These are phyloP conservation scores for Illadopsis cleaveri DNA, from an alignment of 2,113 vertebrate species.

Conservation along the genomic window DNA sequence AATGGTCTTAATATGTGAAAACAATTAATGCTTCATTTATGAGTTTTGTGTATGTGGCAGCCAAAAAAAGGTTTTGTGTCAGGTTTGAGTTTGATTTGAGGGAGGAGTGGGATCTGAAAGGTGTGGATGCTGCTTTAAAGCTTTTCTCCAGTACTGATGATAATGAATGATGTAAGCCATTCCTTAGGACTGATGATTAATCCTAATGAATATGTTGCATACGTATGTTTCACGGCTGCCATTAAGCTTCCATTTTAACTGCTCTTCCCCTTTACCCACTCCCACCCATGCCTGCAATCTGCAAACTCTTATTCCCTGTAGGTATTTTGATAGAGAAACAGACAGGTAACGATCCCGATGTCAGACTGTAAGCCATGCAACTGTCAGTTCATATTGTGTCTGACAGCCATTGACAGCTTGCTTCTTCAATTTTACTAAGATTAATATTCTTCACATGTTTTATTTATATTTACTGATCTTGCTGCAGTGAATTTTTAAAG, in stretches of 20 bases:
- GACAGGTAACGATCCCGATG: constrained; percentile 59
- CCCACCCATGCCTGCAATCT: constrained; percentile 50
- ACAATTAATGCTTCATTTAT: neutral
- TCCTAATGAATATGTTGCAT: constrained; percentile 52
- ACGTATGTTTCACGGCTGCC: constrained; percentile 43
- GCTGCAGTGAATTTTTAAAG: constrained; percentile 21
- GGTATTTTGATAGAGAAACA: constrained; percentile 60
- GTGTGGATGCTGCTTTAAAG: neutral
- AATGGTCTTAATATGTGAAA: neutral
- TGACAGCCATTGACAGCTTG: constrained; percentile 65
- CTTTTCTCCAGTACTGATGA: neutral
- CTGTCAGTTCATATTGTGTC: constrained; percentile 63
- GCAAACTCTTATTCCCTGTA: constrained; percentile 54
- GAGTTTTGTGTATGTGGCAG: neutral
- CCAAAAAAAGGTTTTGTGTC: neutral
- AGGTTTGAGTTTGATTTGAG: neutral
- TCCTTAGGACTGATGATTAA: constrained; percentile 53
- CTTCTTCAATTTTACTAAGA: constrained; percentile 63
- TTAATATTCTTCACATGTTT: constrained; percentile 61
- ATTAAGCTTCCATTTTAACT: constrained; percentile 47
- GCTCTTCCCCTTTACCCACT: constrained; percentile 10
- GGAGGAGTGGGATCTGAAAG: constrained; percentile 3
- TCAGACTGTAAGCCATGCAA: constrained; percentile 56
- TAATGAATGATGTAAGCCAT: constrained; percentile 45
- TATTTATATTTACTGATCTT: constrained; percentile 57